These are phyloP conservation scores for Callimorpha dominula DNA, from an alignment of 2,888 invertebrate species.

Conservation along the genomic window DNA sequence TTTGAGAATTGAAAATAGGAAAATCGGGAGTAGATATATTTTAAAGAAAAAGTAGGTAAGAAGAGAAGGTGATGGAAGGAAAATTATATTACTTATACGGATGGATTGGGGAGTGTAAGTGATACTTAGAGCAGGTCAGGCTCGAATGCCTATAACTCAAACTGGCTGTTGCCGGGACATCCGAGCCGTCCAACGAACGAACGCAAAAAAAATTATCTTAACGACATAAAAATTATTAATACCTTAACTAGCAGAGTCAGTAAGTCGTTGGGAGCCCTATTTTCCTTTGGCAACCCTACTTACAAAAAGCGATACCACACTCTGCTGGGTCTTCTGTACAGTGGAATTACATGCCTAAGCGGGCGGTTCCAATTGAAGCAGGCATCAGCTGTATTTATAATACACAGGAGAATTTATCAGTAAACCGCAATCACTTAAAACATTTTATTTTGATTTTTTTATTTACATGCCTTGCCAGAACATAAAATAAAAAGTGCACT, in stretches of 20 bases:
- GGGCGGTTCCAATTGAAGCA: background rate
- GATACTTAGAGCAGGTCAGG: no score
- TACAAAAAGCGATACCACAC: background rate
- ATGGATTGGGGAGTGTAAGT: no score
- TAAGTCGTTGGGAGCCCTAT: background rate
- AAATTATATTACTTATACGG: no score
- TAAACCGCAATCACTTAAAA: background rate
- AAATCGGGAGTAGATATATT: background rate
- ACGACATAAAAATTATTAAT: background rate
- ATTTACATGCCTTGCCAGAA: slow-evolving; percentile 21
- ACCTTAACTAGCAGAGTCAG: no score
- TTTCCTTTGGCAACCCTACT: background rate
- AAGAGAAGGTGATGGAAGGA: no score
- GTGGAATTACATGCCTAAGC: background rate
- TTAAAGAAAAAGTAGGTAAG: background rate
- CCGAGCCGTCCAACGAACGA: background rate
- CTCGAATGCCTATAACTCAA: background rate
- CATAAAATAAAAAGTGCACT: slow-evolving; percentile 28
- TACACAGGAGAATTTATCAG: background rate
- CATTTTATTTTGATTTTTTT: background rate
- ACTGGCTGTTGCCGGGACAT: background rate
- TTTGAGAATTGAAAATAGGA: no score
- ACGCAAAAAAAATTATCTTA: background rate
- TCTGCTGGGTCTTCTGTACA: background rate
- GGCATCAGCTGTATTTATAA: background rate